Conservation (phyloP, 2,113 vertebrate genomes). For the Nipponia nippon region DNA sequence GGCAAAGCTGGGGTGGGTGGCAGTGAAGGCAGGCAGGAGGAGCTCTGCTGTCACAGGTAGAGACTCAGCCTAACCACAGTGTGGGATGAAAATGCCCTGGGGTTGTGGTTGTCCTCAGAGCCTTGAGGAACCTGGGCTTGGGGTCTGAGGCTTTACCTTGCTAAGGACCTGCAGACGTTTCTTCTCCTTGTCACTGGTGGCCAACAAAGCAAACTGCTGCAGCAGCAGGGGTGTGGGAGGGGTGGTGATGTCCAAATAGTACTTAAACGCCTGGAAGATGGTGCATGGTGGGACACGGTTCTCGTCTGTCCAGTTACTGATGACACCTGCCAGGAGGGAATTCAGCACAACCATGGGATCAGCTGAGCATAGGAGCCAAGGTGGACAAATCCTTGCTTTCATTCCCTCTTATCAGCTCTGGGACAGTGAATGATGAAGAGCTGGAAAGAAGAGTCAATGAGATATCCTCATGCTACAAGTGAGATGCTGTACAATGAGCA, state of each 20-base stretch:
- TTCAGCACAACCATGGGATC: neutral
- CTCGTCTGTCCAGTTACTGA: constrained; percentile 95
- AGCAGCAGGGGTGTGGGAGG: constrained; percentile 90
- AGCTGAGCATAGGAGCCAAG: neutral
- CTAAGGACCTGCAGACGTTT: constrained; percentile 90
- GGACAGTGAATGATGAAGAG: neutral
- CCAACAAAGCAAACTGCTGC: constrained; percentile 92
- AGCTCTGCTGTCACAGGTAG: neutral
- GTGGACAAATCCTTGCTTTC: neutral
- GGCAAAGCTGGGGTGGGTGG: neutral
- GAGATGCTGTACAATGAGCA: neutral
- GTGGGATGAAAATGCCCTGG: neutral
- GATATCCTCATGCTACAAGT: neutral
- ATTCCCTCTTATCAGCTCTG: neutral
- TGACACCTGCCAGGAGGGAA: constrained; percentile 80
- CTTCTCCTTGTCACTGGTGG: constrained; percentile 88
- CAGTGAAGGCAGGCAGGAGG: neutral
- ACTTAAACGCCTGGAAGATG: constrained; percentile 94
- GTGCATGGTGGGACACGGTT: constrained; percentile 91
- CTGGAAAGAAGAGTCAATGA: neutral
- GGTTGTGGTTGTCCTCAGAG: neutral
- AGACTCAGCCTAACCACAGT: neutral
- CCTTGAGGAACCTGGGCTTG: neutral
- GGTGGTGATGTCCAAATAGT: constrained; percentile 96
- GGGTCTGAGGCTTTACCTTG: constrained; percentile 77